These are phyloP conservation scores for Yoshiicerus persimilis DNA, from an alignment of 1,140 invertebrate genomes.

Conservation along the genomic window DNA sequence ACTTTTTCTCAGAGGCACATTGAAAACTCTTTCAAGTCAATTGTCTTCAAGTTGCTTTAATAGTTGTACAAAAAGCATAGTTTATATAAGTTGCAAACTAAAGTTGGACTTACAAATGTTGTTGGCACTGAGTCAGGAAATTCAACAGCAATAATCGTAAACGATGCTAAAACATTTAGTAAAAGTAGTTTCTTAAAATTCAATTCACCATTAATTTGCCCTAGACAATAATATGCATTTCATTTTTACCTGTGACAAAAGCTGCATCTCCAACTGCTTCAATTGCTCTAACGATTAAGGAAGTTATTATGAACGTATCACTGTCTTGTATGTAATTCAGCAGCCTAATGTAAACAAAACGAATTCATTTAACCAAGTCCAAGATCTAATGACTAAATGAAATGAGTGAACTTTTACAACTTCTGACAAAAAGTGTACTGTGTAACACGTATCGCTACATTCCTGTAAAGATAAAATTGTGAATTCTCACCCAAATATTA, in stretches of 20 bases:
- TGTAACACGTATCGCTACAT: no score
- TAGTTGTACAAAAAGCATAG: no score
- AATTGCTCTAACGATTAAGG: constrained; percentile 59
- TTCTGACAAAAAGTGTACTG: no score
- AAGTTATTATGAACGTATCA: constrained; percentile 59
- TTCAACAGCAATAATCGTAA: constrained; percentile 60
- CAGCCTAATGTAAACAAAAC: constrained; percentile 54
- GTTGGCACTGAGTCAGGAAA: constrained; percentile 69
- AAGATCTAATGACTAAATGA: neutral
- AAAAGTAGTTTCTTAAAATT: no score
- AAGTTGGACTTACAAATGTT: constrained; percentile 62
- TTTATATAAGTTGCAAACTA: no score
- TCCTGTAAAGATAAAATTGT: no score
- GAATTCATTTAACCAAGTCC: no score
- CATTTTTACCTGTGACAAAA: constrained; percentile 57
- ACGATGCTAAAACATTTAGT: constrained; percentile 58
- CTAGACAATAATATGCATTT: no score
- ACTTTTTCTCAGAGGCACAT: no score
- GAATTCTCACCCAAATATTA: constrained; percentile 58
- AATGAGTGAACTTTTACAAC: neutral
- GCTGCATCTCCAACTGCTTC: constrained; percentile 64
- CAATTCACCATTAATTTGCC: no score
- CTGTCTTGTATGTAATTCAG: constrained; percentile 58
- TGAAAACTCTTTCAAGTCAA: no score
- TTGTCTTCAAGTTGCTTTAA: no score